These are phyloP conservation scores for Terebella lapidaria DNA, from an alignment of 2,888 invertebrate species.

Conservation along the genomic window DNA sequence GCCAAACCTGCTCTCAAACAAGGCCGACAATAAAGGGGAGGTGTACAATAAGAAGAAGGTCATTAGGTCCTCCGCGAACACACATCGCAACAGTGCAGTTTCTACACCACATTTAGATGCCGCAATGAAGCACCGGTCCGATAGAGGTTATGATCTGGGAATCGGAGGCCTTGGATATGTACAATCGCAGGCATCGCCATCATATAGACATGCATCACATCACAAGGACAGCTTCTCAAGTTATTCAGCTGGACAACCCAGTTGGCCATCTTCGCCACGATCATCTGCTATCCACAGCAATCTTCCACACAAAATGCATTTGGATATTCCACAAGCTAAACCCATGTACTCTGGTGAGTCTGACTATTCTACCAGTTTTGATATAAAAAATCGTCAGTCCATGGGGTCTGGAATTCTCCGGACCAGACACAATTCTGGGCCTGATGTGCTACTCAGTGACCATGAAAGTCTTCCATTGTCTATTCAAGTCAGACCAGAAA, in stretches of 20 bases:
- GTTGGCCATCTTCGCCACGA: not conserved
- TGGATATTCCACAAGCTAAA: not conserved
- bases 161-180: too few relatives aligned
- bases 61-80: not conserved
- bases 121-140: not conserved
- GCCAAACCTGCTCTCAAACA: not conserved
- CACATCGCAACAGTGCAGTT: too few relatives aligned
- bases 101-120: too few relatives aligned
- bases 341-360: not conserved
- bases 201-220: not conserved
- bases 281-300: not conserved
- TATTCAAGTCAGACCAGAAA: too few relatives aligned
- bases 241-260: not conserved
- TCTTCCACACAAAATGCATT: not conserved
- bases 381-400: not conserved
- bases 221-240: not conserved
- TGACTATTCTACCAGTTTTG: slow-evolving; percentile 2
- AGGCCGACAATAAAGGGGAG: not conserved
- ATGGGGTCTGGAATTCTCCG: not conserved
- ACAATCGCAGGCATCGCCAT: not conserved
- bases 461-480: too few relatives aligned
- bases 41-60: not conserved
- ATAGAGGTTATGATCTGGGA: not conserved
- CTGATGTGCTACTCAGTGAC: not conserved
- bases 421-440: not conserved